phyloP scores from a whole-genome alignment of 2,888 invertebrate species.

The Drepana falcataria region DNA sequence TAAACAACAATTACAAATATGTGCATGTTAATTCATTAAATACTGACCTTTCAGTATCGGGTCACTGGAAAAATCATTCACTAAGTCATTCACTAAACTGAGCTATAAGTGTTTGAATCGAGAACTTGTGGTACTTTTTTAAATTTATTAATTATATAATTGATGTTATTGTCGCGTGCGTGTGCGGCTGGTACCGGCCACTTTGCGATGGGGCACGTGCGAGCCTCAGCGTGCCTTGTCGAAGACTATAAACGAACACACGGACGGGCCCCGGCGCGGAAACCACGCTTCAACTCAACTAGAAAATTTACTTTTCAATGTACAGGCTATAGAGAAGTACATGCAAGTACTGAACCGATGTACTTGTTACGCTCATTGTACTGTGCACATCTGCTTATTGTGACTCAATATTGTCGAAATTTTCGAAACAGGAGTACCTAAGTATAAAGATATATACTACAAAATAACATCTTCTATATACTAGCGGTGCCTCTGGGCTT shows the following conservation, averaged over 20 bases:
- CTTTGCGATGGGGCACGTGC: conserved; percentile 35
- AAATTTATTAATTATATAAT: conserved; percentile 14
- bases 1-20: background rate
- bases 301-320: conserved; percentile 36
- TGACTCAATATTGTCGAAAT: no score
- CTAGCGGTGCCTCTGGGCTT: no score
- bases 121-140: conserved; percentile 6
- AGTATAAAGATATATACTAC: no score
- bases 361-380: background rate
- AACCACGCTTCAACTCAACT: conserved; percentile 25
- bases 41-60: conserved; percentile 51
- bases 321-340: conserved; percentile 4
- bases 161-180: conserved; percentile 10
- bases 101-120: conserved; percentile 6
- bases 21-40: conserved; percentile 23
- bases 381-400: no score
- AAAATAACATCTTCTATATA: no score
- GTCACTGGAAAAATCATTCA: conserved; percentile 52
- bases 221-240: conserved; percentile 37
- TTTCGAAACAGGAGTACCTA: no score
- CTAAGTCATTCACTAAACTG: conserved; percentile 44
- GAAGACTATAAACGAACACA: conserved; percentile 49
- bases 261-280: conserved; percentile 33
- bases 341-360: conserved; percentile 3
- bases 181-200: conserved; percentile 4